Base-by-base conservation (phyloP, 2,797 vertebrate species). In the Simalia tracyae region DNA sequence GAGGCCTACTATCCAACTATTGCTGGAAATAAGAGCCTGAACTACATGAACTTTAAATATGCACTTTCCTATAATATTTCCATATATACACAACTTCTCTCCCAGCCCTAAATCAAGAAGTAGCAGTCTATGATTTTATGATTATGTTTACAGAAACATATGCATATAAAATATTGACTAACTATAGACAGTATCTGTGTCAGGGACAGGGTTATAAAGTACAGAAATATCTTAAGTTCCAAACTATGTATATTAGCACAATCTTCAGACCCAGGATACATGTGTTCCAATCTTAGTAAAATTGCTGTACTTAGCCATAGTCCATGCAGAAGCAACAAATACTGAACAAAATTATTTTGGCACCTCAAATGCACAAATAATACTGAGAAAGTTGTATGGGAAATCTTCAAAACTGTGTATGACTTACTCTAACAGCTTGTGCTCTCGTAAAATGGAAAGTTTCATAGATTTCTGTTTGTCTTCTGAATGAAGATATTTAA, bases 401-500 rank as follows among this genome's bases (percentile, higher is more conserved):
- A 68, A 60, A 14, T 15, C 26, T 36, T 46, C 60, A 57, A 89
- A 84, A 66, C 3, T 86, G 14, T 8, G 36, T 17, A 89, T 59
- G 97, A 76, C 98, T 97, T 96, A 99, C 99, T 97, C 97, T 72
- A 98, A 95, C 92, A 99, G 98, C 84, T 95, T 57, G 86, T 98
- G 98, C 68, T 98, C 98, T 94, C 96, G 97, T 91, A 99, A 97
- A 93, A 99, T 98, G 60, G 97, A 97, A 63, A 98, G 95, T 96
- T 99, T 99, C 95, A 98, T 98, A 86, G 96, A 94, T 95, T 98
- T 96, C 95, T 98, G 98, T 95, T 97, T 98, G 90, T 99, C 97
- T 94, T 95, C 89, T 12, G 97, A 94, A 88, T 97, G 90, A n/a
- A 98, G 94, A 91, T 96, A 97, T 28, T 93, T 95, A 84, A 97